Evolutionary conservation across 2,113 vertebrate species (phyloP), one percentile per base, ranked within the genome.

Genomic region (Delphinus delphis): DNA sequence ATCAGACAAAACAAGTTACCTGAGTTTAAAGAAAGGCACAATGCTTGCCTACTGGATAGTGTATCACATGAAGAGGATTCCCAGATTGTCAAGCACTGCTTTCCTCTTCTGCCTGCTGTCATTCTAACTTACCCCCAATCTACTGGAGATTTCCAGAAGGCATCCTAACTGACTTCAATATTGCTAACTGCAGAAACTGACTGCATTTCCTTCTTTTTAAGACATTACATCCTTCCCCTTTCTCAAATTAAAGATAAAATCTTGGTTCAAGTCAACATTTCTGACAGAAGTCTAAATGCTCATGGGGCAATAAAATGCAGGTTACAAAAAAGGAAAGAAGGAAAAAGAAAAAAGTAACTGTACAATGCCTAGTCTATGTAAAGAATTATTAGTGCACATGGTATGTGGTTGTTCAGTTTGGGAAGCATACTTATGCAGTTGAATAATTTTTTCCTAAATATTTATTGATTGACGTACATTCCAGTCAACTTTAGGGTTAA

Each of bases 81-180:
- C 70, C 76, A 87, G 68, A 77, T 68, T 92, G 44, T 41, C 50
- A 88, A 80, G 65, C 55, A 25, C 31, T 63, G 15, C 23, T 94
- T 96, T 81, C 65, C 74, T 91, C 73, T 91, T n/a, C 89, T 95
- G 74, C 91, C 86, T 97, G 82, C 96, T 95, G 93, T 91, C 91
- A 84, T 76, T 92, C 90, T 92, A 68, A 63, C 83, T 90, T 88
- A 93, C 65, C 41, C n/a, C 15, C 74, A 25, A 36, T 92, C 74
- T 74, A 11, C 12, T 76, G 53, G 95, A 93, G 84, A 93, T 83
- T 97, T 97, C 89, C 95, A 88, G 89, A 88, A 96, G 91, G 79
- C 86, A 90, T 93, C 12, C 50, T 93, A 44, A 76, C 63, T 95
- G 62, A 47, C 41, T 84, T 96, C 77, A 90, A 6, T 53, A 50